Conservation (phyloP, 2,888 invertebrate genomes). For the Dichetophora obliterata region DNA sequence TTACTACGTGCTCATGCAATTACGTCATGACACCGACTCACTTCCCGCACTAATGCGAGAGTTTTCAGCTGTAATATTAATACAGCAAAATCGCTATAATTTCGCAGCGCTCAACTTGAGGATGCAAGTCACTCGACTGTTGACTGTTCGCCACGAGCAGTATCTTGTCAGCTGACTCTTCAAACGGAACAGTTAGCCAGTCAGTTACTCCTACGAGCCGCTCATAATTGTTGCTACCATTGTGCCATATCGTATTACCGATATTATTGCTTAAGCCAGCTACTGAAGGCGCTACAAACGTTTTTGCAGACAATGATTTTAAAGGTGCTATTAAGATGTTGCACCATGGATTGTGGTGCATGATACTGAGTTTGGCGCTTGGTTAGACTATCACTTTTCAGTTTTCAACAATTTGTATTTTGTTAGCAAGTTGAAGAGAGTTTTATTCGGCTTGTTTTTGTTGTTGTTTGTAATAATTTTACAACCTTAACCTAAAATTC, state of each 20-base stretch:
- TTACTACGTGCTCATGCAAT: neutral
- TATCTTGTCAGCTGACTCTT: neutral
- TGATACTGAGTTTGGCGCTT: neutral
- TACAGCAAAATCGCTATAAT: neutral
- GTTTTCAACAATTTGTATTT: neutral
- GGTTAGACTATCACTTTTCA: constrained; percentile 42
- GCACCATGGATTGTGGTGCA: neutral
- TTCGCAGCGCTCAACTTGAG: neutral
- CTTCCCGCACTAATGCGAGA: neutral
- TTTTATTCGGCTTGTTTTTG: neutral
- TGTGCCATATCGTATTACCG: constrained; percentile 27
- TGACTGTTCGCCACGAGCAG: neutral
- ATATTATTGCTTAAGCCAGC: neutral
- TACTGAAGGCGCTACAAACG: neutral
- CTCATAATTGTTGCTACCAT: constrained; percentile 22
- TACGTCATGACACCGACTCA: neutral
- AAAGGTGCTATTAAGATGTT: constrained; percentile 39
- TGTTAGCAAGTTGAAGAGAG: constrained; percentile 10
- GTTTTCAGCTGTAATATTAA: neutral
- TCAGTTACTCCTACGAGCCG: constrained; percentile 3
- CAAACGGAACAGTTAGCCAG: constrained; percentile 6
- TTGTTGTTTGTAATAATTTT: constrained; percentile 10
- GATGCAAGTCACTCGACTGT: neutral
- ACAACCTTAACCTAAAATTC: constrained; percentile 24
- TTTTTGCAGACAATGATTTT: neutral